phyloP scores from a whole-genome alignment of 2,797 vertebrate species.

The Champsocephalus esox region DNA sequence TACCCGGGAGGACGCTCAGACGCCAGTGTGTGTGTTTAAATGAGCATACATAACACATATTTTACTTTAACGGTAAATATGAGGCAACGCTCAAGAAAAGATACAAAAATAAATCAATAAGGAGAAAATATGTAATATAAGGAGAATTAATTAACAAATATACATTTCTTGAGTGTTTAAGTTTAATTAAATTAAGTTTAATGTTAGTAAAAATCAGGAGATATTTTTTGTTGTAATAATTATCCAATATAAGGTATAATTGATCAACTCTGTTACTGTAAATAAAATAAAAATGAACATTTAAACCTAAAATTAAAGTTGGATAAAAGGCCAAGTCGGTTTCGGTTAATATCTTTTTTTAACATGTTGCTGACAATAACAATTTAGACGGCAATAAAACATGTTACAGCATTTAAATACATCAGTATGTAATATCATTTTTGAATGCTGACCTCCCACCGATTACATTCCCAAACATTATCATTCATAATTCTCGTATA shows the following conservation, averaged over 20 bases:
- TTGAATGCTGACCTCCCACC: not conserved
- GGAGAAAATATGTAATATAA: not conserved
- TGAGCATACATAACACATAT: not conserved
- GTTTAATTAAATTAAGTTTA: not conserved
- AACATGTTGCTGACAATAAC: not conserved
- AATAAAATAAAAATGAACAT: not conserved
- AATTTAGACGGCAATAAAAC: not conserved
- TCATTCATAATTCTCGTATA: not conserved
- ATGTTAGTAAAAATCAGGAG: not conserved
- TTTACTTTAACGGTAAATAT: not conserved
- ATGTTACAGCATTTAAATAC: not conserved
- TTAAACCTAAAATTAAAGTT: not conserved
- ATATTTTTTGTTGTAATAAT: not conserved
- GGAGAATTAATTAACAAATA: not conserved
- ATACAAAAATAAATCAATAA: not conserved
- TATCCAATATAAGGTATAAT: not conserved
- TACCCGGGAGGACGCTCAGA: constrained; percentile 38
- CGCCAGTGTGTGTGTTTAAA: constrained; percentile 5
- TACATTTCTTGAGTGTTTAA: not conserved
- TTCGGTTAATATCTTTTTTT: not conserved
- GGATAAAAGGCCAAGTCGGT: not conserved
- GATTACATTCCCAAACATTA: not conserved
- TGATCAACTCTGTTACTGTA: not conserved
- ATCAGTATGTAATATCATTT: not conserved
- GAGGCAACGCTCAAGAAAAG: not conserved